phyloP scores from a whole-genome alignment of 2,888 invertebrate genomes.

The Heteromurus nitidus region DNA sequence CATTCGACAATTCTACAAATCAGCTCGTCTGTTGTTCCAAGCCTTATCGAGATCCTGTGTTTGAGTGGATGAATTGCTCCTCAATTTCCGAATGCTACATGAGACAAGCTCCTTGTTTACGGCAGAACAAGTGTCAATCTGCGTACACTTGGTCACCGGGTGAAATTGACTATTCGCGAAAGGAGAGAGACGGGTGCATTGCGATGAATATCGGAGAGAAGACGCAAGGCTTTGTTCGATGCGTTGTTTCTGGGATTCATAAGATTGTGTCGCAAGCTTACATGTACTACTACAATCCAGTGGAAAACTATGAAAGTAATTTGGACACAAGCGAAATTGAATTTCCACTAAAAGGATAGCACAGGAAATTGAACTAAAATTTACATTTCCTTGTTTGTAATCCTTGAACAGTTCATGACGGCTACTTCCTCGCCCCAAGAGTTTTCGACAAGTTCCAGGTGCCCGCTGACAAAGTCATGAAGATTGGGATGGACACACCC shows the following conservation, averaged over 20 bases:
- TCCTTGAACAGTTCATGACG: constrained; percentile 64
- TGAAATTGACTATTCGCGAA: constrained; percentile 39
- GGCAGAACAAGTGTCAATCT: constrained; percentile 64
- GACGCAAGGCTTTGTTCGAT: constrained; percentile 63
- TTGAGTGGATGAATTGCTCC: constrained; percentile 67
- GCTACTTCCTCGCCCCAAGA: constrained; percentile 63
- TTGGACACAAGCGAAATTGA: too few species aligned
- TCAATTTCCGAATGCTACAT: constrained; percentile 66
- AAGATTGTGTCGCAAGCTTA: constrained; percentile 68
- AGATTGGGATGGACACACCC: constrained; percentile 31
- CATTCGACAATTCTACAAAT: constrained; percentile 60
- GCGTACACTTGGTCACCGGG: constrained; percentile 36
- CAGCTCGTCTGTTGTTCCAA: constrained; percentile 64
- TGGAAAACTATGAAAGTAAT: constrained; percentile 56
- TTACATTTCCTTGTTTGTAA: too few species aligned
- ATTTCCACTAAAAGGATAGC: too few species aligned
- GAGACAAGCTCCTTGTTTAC: constrained; percentile 56
- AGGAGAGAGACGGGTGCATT: constrained; percentile 56
- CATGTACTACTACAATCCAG: constrained; percentile 65
- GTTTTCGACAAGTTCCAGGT: constrained; percentile 64
- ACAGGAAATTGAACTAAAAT: background rate
- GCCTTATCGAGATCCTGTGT: constrained; percentile 57
- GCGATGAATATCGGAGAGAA: constrained; percentile 57
- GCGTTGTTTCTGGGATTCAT: constrained; percentile 63
- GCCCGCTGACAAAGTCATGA: constrained; percentile 64